Evolutionary conservation across 2,113 vertebrate species (phyloP), one percentile per base, ranked within the genome.

Genomic region (Thomomys bottae): DNA sequence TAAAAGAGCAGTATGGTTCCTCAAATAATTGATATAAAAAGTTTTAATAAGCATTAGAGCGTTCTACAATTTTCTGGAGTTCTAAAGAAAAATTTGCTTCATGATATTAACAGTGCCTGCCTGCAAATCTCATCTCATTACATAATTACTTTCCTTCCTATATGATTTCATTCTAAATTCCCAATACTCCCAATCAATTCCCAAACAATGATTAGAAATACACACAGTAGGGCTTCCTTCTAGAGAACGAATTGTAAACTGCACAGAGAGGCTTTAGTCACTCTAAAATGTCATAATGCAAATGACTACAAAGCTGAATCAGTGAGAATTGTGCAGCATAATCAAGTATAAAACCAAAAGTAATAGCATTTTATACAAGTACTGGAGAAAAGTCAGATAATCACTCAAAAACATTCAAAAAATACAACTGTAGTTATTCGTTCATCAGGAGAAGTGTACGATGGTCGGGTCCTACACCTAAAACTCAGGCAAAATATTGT

Each of bases 71-170:
- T 67, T 77, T 72, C 42, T 42, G 10, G 64, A 94, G 30, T 72
- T 88, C 84, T 86, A 82, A 11, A 87, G 86, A 63, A 76, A 84
- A 79, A 6, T 21, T 71, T 36, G 68, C 38, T 92, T 87, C 66
- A 78, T 20, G 24, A 34, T 83, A 34, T 54, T 78, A 59, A 91
- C 4, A 76, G 54, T 49, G 64, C 32, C 84, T 23, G 4, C 23
- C 49, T 82, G 54, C 45, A 3, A 77, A 75, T 14, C 28, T 77
- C 4, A 26, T 76, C 24, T 72, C n/a, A 71, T 64, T 42, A 57
- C 28, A 54, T 26, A 40, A 68, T 87, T n/a, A 73, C 38, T 73
- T 32, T 61, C 23, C 76, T 76, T 86, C 18, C 64, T 45, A 77
- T 7, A 42, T 9, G 17, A 87, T 6, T 83, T 84, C 72, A 79